These are phyloP conservation scores for Melanotaenia nigrans DNA, from an alignment of 2,797 vertebrate genomes.

Conservation along the genomic window DNA sequence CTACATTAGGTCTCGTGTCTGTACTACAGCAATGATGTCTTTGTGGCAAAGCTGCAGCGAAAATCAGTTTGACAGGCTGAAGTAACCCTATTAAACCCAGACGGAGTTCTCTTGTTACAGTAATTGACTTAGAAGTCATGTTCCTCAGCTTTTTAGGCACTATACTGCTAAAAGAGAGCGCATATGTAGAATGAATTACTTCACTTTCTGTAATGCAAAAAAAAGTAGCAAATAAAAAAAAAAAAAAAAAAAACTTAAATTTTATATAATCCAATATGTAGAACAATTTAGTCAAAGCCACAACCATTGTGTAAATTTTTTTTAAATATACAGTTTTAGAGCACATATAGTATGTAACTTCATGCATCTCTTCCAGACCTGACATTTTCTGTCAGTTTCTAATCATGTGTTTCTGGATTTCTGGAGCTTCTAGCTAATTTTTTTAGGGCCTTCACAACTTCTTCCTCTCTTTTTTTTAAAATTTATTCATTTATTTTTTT, in stretches of 20 bases:
- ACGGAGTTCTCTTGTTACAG: background rate
- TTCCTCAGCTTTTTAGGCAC: background rate
- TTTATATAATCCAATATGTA: background rate
- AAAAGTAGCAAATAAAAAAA: background rate
- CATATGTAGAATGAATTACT: background rate
- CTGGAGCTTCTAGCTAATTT: too few relatives aligned
- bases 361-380: too few relatives aligned
- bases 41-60: constrained; percentile 10
- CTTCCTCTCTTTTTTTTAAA: too few relatives aligned
- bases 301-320: too few relatives aligned
- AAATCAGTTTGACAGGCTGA: constrained; percentile 24
- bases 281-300: background rate
- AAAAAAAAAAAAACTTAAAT: background rate
- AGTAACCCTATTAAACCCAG: constrained; percentile 19
- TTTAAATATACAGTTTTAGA: too few relatives aligned
- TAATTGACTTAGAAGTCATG: constrained; percentile 1
- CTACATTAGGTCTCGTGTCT: background rate
- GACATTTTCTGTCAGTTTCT: too few relatives aligned
- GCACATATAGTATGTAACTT: too few relatives aligned
- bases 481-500: too few relatives aligned
- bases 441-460: too few relatives aligned
- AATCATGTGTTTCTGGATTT: too few relatives aligned
- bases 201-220: too few relatives aligned
- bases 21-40: background rate
- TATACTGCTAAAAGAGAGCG: background rate